Base-by-base conservation (phyloP, 2,888 invertebrate species). In the Netelia fuscicornis region DNA sequence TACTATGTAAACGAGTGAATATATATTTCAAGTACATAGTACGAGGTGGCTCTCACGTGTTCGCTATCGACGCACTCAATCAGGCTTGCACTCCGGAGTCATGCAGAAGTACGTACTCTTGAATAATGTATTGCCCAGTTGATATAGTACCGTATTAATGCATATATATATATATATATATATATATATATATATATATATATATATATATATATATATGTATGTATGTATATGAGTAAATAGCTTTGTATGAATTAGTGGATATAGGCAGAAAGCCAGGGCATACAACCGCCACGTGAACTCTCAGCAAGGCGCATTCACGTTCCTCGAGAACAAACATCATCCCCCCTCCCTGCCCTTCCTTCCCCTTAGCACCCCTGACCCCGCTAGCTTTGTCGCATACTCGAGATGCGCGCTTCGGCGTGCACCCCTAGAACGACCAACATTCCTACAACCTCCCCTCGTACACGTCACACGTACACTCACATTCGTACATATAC, bases 1-100 rank as follows among this genome's bases (percentile, higher is more conserved):
- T 58, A 48, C 37, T 65, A n/a, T 44, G 64, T 64, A 37, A 11
- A 62, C 9, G 23, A 30, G 54, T 71, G n/a, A 62, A 71, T 42
- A 52, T 79, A 42, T 70, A 70, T 62, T 20, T 25, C 70, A 11
- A 13, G 71, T 58, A 54, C 44, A 70, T 70, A 75, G 71, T 79
- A 2, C 5, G 75, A 52, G 68, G 56, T 48, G 20, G 83, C 42
- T 74, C 54, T 79, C 68, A 77, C 81, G 81, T 78, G 81, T 65
- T 52, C 44, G 75, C 65, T 86, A 84, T 85, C 82, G 82, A 85
- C 82, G 79, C 70, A 76, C 67, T 79, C 82, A 75, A 85, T 85
- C 85, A 68, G 37, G 72, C 81, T 84, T 81, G 74, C 72, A 68
- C 72, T 68, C 52, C 42, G 25, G 75, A 82, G 70, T 74, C 82